These are phyloP conservation scores for Potamilus streckersoni DNA, from an alignment of 1,140 invertebrate genomes.

Conservation along the genomic window DNA sequence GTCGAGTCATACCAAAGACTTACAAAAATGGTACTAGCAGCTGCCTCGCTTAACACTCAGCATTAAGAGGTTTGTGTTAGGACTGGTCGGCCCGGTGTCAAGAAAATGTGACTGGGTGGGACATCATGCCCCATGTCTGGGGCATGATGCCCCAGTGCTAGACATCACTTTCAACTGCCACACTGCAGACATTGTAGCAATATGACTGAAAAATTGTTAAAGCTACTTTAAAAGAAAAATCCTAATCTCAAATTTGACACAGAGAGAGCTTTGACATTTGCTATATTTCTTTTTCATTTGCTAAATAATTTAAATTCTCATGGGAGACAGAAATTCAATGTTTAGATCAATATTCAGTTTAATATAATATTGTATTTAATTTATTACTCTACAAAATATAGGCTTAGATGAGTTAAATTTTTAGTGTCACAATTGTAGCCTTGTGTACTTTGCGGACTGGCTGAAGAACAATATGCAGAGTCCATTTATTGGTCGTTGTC, in stretches of 20 bases:
- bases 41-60: no score
- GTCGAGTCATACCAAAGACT: no score
- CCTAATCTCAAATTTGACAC: not conserved
- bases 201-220: no score
- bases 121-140: no score
- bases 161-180: no score
- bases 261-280: not conserved
- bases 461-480: conserved; percentile 80
- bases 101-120: no score
- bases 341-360: not conserved
- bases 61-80: no score
- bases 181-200: no score
- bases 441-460: conserved; percentile 98
- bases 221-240: no score
- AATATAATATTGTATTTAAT: not conserved
- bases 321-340: not conserved
- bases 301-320: not conserved
- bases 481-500: conserved; percentile 96
- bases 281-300: not conserved
- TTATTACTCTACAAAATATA: not conserved
- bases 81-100: no score
- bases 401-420: not conserved
- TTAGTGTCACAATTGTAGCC: conserved; percentile 35
- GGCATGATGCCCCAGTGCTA: no score
- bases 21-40: no score